Evolutionary conservation across 1,140 invertebrate genomes (phyloP).

Genomic region (Amyelois transitella): DNA sequence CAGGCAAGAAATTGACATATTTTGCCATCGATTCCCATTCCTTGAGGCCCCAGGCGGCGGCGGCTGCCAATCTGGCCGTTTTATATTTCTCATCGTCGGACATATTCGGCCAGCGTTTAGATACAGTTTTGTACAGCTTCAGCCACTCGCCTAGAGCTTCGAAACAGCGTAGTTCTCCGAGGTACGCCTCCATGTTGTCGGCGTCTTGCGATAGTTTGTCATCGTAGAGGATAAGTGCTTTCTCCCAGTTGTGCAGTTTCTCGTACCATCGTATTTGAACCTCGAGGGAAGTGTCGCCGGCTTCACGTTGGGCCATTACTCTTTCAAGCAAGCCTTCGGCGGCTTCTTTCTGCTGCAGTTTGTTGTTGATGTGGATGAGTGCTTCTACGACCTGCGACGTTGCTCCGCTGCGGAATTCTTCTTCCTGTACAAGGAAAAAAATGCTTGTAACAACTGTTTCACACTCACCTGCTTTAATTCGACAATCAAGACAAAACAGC

Average conservation of each 20-base stretch:
- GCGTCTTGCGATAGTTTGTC: constrained; percentile 78
- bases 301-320: constrained; percentile 88
- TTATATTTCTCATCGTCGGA: constrained; percentile 82
- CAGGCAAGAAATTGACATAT: constrained; percentile 89
- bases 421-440: constrained; percentile 84
- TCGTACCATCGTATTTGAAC: constrained; percentile 99
- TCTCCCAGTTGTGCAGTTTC: constrained; percentile 98
- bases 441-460: background rate
- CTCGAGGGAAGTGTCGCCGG: constrained; percentile 77
- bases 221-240: constrained; percentile 91
- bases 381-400: constrained; percentile 92
- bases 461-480: too few relatives aligned
- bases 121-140: constrained; percentile 84
- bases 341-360: constrained; percentile 98
- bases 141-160: constrained; percentile 98
- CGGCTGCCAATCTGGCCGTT: constrained; percentile 93
- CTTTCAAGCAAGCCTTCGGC: constrained; percentile 94
- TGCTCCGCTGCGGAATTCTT: constrained; percentile 86
- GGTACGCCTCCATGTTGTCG: constrained; percentile 85
- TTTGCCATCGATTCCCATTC: constrained; percentile 95
- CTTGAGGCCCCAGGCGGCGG: constrained; percentile 95
- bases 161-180: constrained; percentile 97
- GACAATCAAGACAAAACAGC: too few relatives aligned
- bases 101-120: constrained; percentile 84
- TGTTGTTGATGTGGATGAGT: constrained; percentile 98